Base-by-base conservation (phyloP, 2,888 invertebrate genomes). In the Drosophila suboccidentalis region DNA sequence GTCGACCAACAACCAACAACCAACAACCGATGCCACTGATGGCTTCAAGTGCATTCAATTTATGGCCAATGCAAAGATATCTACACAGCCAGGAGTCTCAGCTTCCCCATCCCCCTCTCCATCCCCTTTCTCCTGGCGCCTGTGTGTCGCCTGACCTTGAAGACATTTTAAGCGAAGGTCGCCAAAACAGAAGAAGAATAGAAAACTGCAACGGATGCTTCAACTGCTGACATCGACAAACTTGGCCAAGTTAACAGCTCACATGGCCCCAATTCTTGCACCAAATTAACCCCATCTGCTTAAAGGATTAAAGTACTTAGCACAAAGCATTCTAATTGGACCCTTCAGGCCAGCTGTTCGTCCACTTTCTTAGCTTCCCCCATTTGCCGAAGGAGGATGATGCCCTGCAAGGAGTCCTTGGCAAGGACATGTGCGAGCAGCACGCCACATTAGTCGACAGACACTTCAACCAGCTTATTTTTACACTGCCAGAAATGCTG, bases 21-120 rank as follows among this genome's bases (percentile, higher is more conserved):
- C 5, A 26, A 26, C 5, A 26, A 26, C 1, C 57, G 41, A 29
- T 63, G 62, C 29, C 53, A 68, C 32, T 36, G 66, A 19, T 34
- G 75, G 39, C 17, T 47, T 65, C 74, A 75, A 75, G 65, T 75
- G 75, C 75, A 66, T 63, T 62, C 43, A 60, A 76, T 75, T 75
- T 75, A 75, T 75, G 61, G 71, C 39, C 32, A 38, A 41, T 47
- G 54, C 68, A 54, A 13, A 41, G 60, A 29, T 44, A 49, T 47
- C 49, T 39, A n/a, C 6, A 9, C 2, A 4, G 22, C 22, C 22
- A 22, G 22, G 22, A 22, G 22, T 22, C 22, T n/a, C n/a, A n/a
- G 22, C 22, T 5, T n/a, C 32, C 38, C 34, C 34, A 2, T 19
- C 2, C n/a, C 11, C 6, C 22, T 11, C 26, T 32, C 29, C 39